phyloP scores from a whole-genome alignment of 1,140 invertebrate species.

The Nylanderia fulva region DNA sequence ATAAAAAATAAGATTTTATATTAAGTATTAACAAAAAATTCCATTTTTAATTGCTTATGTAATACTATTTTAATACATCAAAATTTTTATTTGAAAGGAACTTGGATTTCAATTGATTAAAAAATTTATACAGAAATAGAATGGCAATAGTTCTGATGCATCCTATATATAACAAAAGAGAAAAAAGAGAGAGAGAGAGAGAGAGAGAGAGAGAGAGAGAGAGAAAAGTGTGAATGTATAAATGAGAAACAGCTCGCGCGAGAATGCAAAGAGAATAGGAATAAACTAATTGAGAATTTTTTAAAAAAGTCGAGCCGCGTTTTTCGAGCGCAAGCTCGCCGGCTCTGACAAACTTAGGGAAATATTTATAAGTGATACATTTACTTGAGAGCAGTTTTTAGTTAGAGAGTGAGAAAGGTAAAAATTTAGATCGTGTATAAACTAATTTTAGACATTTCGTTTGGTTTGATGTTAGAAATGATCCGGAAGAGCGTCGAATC shows the following conservation, averaged over 20 bases:
- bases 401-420: constrained; percentile 43
- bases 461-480: constrained; percentile 69
- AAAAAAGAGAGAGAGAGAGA: constrained; percentile 7
- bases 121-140: constrained; percentile 4
- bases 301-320: constrained; percentile 47
- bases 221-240: constrained; percentile 16
- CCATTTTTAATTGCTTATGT: not conserved
- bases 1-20: not conserved
- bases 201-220: constrained; percentile 9
- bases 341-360: constrained; percentile 49
- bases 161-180: constrained; percentile 31
- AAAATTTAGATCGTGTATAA: constrained; percentile 62
- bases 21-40: not conserved
- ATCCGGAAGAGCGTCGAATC: constrained; percentile 59
- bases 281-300: constrained; percentile 61
- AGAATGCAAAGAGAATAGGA: constrained; percentile 31
- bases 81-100: not conserved
- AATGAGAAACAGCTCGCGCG: constrained; percentile 20
- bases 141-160: not conserved
- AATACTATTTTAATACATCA: not conserved
- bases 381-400: constrained; percentile 60
- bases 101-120: not conserved
- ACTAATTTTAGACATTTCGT: constrained; percentile 69
- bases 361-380: constrained; percentile 58
- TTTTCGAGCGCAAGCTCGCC: constrained; percentile 54